phyloP scores from a whole-genome alignment of 2,113 vertebrate genomes.

The Ammodytes marinus region DNA sequence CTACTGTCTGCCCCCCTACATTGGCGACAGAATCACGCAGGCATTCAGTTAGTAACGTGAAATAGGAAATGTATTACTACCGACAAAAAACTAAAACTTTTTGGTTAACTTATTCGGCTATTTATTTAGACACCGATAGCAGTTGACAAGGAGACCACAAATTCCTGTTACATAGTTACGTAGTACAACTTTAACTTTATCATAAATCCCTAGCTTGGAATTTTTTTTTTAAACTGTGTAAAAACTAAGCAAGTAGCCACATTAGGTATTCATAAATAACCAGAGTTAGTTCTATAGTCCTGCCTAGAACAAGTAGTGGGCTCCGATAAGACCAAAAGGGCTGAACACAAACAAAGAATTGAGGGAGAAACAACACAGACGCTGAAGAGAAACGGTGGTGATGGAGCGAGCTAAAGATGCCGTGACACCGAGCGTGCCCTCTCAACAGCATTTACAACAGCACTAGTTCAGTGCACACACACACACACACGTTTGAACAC shows the following conservation, averaged over 20 bases:
- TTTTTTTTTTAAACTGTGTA: slow-evolving; percentile 14
- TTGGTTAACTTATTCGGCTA: too few relatives aligned
- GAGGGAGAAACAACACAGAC: slow-evolving; percentile 10
- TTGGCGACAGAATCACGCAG: too few relatives aligned
- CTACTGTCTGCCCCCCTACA: too few relatives aligned
- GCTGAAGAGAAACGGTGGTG: slow-evolving; percentile 9
- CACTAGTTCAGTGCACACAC: slow-evolving; percentile 44
- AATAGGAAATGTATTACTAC: too few relatives aligned
- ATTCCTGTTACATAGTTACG: too few relatives aligned
- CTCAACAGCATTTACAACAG: slow-evolving; percentile 55
- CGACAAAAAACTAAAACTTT: too few relatives aligned
- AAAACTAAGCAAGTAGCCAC: slow-evolving; percentile 33
- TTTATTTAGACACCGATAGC: too few relatives aligned
- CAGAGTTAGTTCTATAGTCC: slow-evolving; percentile 34
- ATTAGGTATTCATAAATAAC: slow-evolving; percentile 61
- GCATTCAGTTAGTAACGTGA: too few relatives aligned
- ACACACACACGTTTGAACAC: slow-evolving; percentile 58
- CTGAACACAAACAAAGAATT: slow-evolving; percentile 47
- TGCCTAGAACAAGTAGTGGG: slow-evolving; percentile 49
- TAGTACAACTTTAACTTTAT: slow-evolving; percentile 13
- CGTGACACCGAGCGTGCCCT: slow-evolving; percentile 65
- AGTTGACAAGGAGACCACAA: too few relatives aligned
- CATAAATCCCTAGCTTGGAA: slow-evolving; percentile 5
- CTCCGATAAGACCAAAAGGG: slow-evolving; percentile 46
- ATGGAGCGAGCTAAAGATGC: slow-evolving; percentile 36